These are phyloP conservation scores for Atherinomorus stipes DNA, from an alignment of 2,113 vertebrate species.

Conservation along the genomic window DNA sequence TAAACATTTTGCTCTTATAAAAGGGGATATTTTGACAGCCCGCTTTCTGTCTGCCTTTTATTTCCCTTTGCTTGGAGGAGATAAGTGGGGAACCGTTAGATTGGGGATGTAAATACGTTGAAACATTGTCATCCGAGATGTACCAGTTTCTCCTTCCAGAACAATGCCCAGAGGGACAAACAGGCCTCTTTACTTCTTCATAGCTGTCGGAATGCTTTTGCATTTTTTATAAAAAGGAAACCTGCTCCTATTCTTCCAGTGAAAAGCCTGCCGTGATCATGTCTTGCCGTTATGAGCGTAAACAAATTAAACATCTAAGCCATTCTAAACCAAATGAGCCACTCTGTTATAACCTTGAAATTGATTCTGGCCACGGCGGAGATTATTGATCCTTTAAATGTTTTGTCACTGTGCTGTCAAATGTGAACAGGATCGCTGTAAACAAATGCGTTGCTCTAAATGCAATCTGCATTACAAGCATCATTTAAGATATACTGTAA, in stretches of 20 bases:
- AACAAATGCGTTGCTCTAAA: constrained; percentile 51
- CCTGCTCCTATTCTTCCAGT: constrained; percentile 65
- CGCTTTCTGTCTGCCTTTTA: constrained; percentile 61
- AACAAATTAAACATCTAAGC: constrained; percentile 79
- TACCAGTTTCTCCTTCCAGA: constrained; percentile 63
- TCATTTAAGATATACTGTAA: constrained; percentile 30
- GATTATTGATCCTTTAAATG: constrained; percentile 79
- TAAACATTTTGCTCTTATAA: constrained; percentile 59
- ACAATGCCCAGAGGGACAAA: constrained; percentile 76
- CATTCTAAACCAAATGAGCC: constrained; percentile 73
- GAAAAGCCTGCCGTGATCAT: constrained; percentile 68
- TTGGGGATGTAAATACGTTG: constrained; percentile 70
- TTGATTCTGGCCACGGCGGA: constrained; percentile 77
- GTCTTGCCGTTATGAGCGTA: constrained; percentile 71
- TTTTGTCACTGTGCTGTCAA: constrained; percentile 69
- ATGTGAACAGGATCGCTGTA: constrained; percentile 56
- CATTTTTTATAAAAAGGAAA: constrained; percentile 61
- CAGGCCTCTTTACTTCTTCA: constrained; percentile 72
- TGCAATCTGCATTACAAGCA: constrained; percentile 40
- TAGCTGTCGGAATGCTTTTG: constrained; percentile 77
- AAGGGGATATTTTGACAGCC: constrained; percentile 58
- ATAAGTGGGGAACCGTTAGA: constrained; percentile 66
- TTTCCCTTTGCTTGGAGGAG: constrained; percentile 68
- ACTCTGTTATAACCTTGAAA: constrained; percentile 82
- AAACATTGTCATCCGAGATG: constrained; percentile 61